Evolutionary conservation across 2,888 invertebrate genomes (phyloP).

Genomic region (Saturnia pavonia): DNA sequence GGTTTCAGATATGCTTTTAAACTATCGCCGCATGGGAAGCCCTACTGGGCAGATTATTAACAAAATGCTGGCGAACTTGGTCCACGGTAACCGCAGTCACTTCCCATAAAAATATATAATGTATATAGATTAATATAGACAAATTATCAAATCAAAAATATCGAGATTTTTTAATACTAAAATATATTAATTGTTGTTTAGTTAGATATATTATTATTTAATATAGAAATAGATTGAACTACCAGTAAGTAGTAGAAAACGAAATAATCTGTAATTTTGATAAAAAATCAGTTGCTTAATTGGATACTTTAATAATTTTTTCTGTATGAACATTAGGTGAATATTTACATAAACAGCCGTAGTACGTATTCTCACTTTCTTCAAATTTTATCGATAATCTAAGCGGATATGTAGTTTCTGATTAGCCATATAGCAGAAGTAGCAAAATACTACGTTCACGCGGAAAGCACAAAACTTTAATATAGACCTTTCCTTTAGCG

Average conservation of each 20-base stretch:
- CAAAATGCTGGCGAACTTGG: conserved; percentile 57
- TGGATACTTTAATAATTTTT: no score
- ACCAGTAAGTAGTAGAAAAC: neutral
- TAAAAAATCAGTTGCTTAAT: neutral
- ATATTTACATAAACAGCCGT: neutral
- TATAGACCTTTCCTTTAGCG: no score
- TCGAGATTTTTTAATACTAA: neutral
- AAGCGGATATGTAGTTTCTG: no score
- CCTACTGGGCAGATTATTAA: conserved; percentile 62
- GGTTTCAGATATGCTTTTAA: conserved; percentile 72
- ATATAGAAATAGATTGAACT: neutral
- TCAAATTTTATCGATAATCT: neutral
- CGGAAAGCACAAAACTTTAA: no score
- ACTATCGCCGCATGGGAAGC: conserved; percentile 54
- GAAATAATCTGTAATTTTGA: neutral
- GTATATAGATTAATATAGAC: neutral
- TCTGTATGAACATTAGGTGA: neutral
- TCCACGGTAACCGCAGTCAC: conserved; percentile 71
- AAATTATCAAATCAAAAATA: no score
- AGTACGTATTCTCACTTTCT: neutral
- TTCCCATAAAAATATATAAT: conserved; percentile 27
- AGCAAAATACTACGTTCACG: no score
- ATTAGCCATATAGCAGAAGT: no score
- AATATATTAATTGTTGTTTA: neutral
- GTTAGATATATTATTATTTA: neutral